Conservation (phyloP, 2,113 vertebrate species). For the Bubo bubo region DNA sequence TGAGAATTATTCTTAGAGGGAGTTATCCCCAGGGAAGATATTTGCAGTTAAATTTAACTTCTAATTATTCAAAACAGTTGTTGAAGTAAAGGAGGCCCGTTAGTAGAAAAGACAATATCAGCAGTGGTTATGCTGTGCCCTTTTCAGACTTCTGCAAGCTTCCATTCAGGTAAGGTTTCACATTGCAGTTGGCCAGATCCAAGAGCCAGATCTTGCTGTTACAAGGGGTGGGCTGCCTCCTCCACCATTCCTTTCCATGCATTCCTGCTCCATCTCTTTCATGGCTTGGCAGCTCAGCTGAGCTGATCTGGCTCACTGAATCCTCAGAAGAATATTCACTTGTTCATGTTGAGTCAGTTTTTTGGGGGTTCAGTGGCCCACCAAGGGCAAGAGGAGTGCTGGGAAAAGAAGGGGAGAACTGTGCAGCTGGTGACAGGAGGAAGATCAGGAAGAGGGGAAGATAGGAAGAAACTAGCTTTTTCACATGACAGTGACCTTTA, state of each 20-base stretch:
- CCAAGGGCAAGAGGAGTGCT: background rate
- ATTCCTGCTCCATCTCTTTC: background rate
- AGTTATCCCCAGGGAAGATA: background rate
- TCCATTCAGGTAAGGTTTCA: conserved; percentile 22
- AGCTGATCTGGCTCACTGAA: background rate
- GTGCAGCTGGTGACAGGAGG: background rate
- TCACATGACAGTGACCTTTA: background rate
- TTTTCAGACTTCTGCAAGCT: background rate
- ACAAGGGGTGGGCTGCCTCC: background rate
- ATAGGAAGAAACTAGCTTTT: background rate
- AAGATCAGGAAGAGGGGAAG: background rate
- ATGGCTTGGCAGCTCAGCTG: background rate
- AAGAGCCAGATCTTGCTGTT: background rate
- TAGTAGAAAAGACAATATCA: background rate
- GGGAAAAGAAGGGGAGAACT: background rate
- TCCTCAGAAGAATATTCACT: background rate
- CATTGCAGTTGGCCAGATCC: background rate
- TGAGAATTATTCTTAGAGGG: conserved; percentile 18
- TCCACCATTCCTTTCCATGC: background rate
- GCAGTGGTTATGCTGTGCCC: background rate
- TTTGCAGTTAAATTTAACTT: conserved; percentile 39
- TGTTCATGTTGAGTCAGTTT: background rate
- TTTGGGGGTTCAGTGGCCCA: background rate
- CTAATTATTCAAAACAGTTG: conserved; percentile 26
- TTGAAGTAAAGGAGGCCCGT: background rate